Percentiles rank a stretch among this genome's conserved stretches.
phyloP scores from a whole-genome alignment of 2,888 invertebrate species.

The Dicycla oo region DNA sequence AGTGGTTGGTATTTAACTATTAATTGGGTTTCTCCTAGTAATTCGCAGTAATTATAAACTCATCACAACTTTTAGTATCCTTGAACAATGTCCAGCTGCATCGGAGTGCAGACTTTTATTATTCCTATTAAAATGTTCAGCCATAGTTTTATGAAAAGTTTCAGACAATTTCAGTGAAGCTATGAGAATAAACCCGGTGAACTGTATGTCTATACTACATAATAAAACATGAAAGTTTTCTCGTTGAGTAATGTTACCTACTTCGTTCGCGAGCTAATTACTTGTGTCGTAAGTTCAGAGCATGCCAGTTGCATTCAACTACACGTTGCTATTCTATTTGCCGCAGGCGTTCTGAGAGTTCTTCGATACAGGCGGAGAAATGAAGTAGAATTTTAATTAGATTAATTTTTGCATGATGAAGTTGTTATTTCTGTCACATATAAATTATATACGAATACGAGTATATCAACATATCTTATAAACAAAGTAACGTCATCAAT shows the following conservation, averaged over 20 bases:
- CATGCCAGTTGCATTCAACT: constrained; percentile 19
- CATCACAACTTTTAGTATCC: background rate
- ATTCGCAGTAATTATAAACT: background rate
- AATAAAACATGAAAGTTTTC: constrained; percentile 23
- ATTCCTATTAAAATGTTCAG: constrained; percentile 30
- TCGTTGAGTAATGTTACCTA: constrained; percentile 17
- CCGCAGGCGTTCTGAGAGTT: constrained; percentile 28
- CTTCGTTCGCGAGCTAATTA: constrained; percentile 27
- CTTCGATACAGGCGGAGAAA: background rate
- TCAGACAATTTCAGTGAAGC: constrained; percentile 21
- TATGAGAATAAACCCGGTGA: constrained; percentile 22
- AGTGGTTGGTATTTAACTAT: background rate
- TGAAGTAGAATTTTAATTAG: constrained; percentile 9
- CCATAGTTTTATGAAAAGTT: constrained; percentile 29
- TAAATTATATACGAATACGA: background rate
- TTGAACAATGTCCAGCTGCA: constrained; percentile 14
- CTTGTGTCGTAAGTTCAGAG: constrained; percentile 18
- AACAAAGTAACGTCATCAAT: no score
- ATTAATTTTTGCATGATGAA: background rate
- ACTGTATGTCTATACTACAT: constrained; percentile 2
- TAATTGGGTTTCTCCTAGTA: background rate
- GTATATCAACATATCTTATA: no score
- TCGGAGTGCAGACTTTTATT: constrained; percentile 32
- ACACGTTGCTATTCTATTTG: constrained; percentile 26
- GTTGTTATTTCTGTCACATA: background rate